Evolutionary conservation across 2,113 vertebrate species (phyloP).

Genomic region (Elgaria multicarinata): DNA sequence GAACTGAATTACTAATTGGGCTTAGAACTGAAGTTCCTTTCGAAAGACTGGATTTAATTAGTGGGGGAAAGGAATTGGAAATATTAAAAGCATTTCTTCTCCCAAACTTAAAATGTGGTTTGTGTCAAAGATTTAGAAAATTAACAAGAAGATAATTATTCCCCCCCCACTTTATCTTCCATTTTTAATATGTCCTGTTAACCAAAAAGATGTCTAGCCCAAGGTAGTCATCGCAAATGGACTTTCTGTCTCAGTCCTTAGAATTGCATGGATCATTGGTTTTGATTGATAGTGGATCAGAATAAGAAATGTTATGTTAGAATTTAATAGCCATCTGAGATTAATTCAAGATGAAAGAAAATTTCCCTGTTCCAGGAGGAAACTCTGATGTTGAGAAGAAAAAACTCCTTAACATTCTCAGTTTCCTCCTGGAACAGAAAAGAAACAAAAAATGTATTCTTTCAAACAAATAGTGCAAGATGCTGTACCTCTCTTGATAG

Average conservation of each 20-base stretch:
- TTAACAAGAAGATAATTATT: slow-evolving; percentile 42
- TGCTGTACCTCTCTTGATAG: background rate
- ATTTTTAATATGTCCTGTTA: background rate
- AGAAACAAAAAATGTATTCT: background rate
- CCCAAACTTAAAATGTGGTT: slow-evolving; percentile 66
- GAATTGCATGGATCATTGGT: background rate
- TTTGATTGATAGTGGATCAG: background rate
- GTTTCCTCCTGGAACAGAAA: background rate
- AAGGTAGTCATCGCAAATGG: background rate
- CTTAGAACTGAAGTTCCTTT: slow-evolving; percentile 36
- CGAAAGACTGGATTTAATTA: slow-evolving; percentile 61
- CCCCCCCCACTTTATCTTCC: background rate
- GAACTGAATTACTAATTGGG: background rate
- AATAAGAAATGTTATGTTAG: background rate
- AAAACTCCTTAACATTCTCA: background rate
- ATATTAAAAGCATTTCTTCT: slow-evolving; percentile 45
- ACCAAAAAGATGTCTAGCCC: background rate
- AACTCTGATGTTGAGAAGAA: background rate
- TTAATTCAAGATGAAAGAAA: background rate
- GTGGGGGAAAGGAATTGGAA: slow-evolving; percentile 65
- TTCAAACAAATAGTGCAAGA: background rate
- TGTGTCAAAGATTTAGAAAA: slow-evolving; percentile 68
- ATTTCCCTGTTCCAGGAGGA: background rate
- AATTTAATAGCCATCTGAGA: background rate
- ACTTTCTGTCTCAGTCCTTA: background rate